Evolutionary conservation across 2,113 vertebrate genomes (phyloP), one percentile per base, ranked within the genome.

Genomic region (Phalacrocorax pelagicus): DNA sequence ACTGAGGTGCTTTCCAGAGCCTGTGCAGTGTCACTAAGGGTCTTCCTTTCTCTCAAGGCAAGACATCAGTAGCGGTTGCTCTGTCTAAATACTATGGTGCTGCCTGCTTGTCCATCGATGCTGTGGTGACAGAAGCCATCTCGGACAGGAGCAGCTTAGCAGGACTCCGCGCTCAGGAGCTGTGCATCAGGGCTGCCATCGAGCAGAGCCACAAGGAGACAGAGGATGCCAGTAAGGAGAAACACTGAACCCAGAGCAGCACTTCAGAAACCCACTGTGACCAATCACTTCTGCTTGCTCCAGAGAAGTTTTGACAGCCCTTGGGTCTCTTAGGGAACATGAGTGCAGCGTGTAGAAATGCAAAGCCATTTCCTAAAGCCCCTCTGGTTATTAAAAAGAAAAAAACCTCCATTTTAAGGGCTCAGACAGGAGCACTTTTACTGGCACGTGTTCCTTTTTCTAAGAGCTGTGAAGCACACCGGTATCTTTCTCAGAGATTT

Each of bases 111-210:
- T 98, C 73, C 84, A 88, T 99, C 1, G 98, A 99, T 29, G 46
- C 97, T 0, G 81, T 99, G 51, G 97, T 99, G 42, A 92, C 97
- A 81, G 98, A 99, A 59, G 98, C 98, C n/a, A 87, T 99, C 47
- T 94, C 93, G 0, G 97, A 97, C 5, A 95, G 98, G 18, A 96
- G n/a, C 80, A 99, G 96, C 30, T 23, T 65, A 0, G 92, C 97
- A 0, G 98, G 98, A 38, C 91, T 98, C 44, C 94, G 49, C 1
- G 99, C 98, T 36, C 97, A 98, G 19, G 97, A 99, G n/a, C 97
- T 99, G 11, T 98, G 98, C 93, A 69, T 97, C 61, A 52, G 70
- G 49, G 98, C 98, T 21, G 97, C 98, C 61, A 84, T 87, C 1
- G 97, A 98, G 51, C 97, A 98, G 69, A 93, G 87, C 16, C 78